Conservation (phyloP, 2,113 vertebrate genomes). For the Muntiacus reevesi region DNA sequence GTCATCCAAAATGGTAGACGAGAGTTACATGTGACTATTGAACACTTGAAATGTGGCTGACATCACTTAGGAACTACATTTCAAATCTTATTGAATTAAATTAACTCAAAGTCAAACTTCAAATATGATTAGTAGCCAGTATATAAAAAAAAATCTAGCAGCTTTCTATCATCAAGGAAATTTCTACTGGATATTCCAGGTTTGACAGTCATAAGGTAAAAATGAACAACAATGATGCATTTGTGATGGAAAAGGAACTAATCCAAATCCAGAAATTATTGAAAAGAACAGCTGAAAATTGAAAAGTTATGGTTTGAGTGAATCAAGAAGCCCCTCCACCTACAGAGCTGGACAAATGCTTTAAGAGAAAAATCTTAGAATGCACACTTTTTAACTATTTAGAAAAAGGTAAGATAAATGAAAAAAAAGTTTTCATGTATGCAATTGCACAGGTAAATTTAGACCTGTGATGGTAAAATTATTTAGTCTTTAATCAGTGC, state of each 20-base stretch:
- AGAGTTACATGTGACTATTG: neutral
- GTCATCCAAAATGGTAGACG: neutral
- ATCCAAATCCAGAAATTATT: neutral
- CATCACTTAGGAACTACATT: neutral
- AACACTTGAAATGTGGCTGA: neutral
- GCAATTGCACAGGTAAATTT: neutral
- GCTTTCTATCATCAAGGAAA: neutral
- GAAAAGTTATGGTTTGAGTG: neutral
- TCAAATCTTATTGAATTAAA: neutral
- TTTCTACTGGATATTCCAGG: neutral
- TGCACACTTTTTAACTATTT: neutral
- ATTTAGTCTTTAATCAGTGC: neutral
- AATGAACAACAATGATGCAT: neutral
- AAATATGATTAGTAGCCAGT: neutral
- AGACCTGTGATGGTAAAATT: neutral
- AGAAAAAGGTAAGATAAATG: neutral
- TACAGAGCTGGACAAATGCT: rapidly evolving
- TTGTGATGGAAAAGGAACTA: neutral
- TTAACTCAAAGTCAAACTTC: neutral
- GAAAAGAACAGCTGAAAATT: neutral
- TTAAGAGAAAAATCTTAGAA: neutral
- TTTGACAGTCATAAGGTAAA: neutral
- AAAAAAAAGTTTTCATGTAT: neutral
- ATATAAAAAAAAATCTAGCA: neutral
- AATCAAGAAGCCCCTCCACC: neutral